Base-by-base conservation (phyloP, 92 coral and sea anemone genomes). In the Meandrina meandrites region DNA sequence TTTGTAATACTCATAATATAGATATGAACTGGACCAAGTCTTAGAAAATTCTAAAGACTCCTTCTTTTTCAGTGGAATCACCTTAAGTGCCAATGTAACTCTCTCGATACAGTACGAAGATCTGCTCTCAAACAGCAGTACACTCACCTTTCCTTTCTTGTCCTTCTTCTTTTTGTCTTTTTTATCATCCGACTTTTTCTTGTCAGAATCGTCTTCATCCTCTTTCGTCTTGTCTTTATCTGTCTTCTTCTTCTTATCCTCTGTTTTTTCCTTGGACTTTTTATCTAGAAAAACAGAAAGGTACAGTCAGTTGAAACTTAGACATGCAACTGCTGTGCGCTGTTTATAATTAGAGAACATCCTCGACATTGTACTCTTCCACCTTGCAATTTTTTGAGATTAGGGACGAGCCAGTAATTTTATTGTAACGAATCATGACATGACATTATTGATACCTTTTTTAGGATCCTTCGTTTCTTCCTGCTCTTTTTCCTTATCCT, bases 81-180 rank as follows among this genome's bases (percentile, higher is more conserved):
- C n/a, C n/a, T n/a, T n/a, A n/a, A n/a, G n/a, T n/a, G n/a, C n/a
- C n/a, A n/a, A n/a, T n/a, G n/a, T n/a, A n/a, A n/a, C n/a, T n/a
- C n/a, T n/a, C n/a, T n/a, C n/a, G n/a, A n/a, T n/a, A n/a, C n/a
- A n/a, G n/a, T 40, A 40, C 45, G 45, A 40, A 40, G 53, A 48
- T 48, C 1, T 48, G 1, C 53, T 13, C 53, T 48, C 53, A 48
- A 8, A 48, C 53, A 1, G 53, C 53, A 48, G 53, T 48, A 22
- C 45, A 30, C 68, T 88, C 40, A 88, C 91, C 86, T 92, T 86
- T 78, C 80, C 88, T 83, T 89, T 92, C 70, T 90, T 90, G 31
- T 75, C 81, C 82, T 81, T 87, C 70, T 87, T 84, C 81, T 87
- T 87, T 75, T 84, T 87, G 78, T 86, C 91, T 50, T 85, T 86